Evolutionary conservation across 2,888 invertebrate species (phyloP), one percentile per base, ranked within the genome.

Genomic region (Athalia cordata): DNA sequence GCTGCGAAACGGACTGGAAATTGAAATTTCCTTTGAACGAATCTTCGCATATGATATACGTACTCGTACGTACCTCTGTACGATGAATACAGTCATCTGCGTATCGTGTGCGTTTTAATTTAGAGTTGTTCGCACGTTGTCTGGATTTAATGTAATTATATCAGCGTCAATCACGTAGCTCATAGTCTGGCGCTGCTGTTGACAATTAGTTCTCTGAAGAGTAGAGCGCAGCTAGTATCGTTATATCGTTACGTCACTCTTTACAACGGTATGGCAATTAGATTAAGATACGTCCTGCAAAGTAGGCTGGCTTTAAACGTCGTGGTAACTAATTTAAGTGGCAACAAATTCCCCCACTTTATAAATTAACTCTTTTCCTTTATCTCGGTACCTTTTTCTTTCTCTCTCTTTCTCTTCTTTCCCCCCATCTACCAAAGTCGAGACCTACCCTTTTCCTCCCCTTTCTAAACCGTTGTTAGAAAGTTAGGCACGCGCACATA

Each of bases 401-500:
- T 61, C 61, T 7, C 57, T 50, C 62, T 75, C 75, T 49, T 47
- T 49, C 75, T 50, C 75, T 50, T 11, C 50, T 8, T n/a, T 43
- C 11, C 49, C 15, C 61, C 29, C 29, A 29, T 29, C 29, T 29
- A 0, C 29, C 3, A 8, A 15, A n/a, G 8, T 29, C 15, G 55
- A 5, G 9, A 6, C 62, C 13, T 15, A 62, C 62, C 62, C 62
- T 75, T 29, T 15, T 45, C 49, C 8, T 11, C 45, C 50, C 43
- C 15, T 76, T 59, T 77, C 68, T 68, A 61, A 68, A 49, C 67
- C 68, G 77, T 68, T 68, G 67, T 66, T 77, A 6, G 47, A 77
- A 77, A 77, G 68, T 77, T 77, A 68, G 67, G 64, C 77, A 77
- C 66, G 67, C 65, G 65, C 62, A 11, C 61, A 47, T 13, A 62